These are phyloP conservation scores for Parauchenoglanis ngamensis DNA, from an alignment of 2,797 vertebrate genomes.

Conservation along the genomic window DNA sequence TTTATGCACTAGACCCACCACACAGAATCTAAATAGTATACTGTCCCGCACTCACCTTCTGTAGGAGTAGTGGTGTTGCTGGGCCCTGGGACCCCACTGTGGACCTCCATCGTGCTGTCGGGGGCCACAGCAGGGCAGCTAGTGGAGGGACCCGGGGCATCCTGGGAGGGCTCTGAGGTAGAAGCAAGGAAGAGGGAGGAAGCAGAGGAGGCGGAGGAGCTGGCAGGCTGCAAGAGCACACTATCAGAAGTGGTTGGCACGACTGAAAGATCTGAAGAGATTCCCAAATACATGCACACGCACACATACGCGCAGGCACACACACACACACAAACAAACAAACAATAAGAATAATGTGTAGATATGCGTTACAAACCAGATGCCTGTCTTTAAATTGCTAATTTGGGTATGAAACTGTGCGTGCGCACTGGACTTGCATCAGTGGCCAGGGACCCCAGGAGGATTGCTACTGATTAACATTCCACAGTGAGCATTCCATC, in stretches of 20 bases:
- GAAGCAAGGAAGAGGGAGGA: slow-evolving; percentile 82
- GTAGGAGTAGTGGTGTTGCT: slow-evolving; percentile 64
- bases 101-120: slow-evolving; percentile 75
- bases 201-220: slow-evolving; percentile 81
- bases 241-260: slow-evolving; percentile 90
- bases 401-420: slow-evolving; percentile 6
- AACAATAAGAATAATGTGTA: slow-evolving; percentile 11
- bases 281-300: not conserved
- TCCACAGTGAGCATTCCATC: slow-evolving; percentile 62
- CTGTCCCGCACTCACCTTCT: slow-evolving; percentile 78
- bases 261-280: slow-evolving; percentile 84
- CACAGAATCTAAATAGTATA: not conserved
- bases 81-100: slow-evolving; percentile 73
- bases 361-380: slow-evolving; percentile 3
- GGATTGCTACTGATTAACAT: slow-evolving; percentile 65
- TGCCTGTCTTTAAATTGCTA: slow-evolving; percentile 7
- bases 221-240: slow-evolving; percentile 82
- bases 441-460: slow-evolving; percentile 49
- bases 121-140: slow-evolving; percentile 81
- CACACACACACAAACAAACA: slow-evolving; percentile 33
- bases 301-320: not conserved
- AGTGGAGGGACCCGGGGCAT: slow-evolving; percentile 80
- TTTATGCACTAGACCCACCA: not conserved
- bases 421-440: slow-evolving; percentile 36
- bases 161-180: slow-evolving; percentile 92